Evolutionary conservation across 2,113 vertebrate genomes (phyloP).

Genomic region (Abramis brama): DNA sequence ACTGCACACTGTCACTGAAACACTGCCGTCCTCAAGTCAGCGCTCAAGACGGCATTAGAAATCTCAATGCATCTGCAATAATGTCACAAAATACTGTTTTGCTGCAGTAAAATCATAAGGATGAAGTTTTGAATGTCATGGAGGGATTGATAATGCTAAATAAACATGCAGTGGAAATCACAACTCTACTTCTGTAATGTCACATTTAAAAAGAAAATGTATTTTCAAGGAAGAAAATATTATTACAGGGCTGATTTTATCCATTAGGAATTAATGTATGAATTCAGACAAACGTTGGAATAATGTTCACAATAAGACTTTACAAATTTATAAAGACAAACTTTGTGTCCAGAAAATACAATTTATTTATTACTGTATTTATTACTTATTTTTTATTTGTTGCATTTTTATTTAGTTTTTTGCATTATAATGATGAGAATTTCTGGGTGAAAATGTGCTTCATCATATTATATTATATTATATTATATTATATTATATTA

Average conservation of each 20-base stretch:
- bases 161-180: conserved; percentile 1
- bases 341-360: too few species aligned
- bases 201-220: not conserved
- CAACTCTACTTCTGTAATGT: not conserved
- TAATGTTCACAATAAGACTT: not conserved
- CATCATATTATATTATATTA: not conserved
- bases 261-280: too few species aligned
- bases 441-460: not conserved
- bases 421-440: too few species aligned
- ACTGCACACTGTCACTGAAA: conserved; percentile 18
- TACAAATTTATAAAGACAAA: not conserved
- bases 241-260: not conserved
- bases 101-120: not conserved
- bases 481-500: too few species aligned
- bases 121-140: not conserved
- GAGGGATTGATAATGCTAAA: not conserved
- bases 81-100: conserved; percentile 1
- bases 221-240: not conserved
- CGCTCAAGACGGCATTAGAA: not conserved
- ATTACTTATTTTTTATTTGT: not conserved
- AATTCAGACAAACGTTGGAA: not conserved
- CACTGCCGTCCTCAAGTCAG: conserved; percentile 1
- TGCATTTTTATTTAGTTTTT: too few species aligned
- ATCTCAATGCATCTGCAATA: conserved; percentile 8
- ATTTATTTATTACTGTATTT: not conserved